phyloP scores from a whole-genome alignment of 2,113 vertebrate species.

The Diadophis punctatus region DNA sequence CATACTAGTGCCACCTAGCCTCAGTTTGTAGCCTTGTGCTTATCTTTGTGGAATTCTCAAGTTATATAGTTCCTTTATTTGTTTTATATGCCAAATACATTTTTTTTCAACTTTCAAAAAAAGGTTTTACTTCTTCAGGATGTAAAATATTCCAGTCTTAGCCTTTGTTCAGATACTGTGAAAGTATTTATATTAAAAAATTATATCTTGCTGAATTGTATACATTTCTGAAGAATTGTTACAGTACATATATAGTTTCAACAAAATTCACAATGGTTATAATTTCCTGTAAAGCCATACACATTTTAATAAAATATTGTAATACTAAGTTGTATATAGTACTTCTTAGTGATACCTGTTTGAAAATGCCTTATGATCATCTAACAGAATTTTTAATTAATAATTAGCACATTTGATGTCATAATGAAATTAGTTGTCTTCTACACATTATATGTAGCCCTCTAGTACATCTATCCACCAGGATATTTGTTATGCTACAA shows the following conservation, averaged over 20 bases:
- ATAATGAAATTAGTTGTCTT: background rate
- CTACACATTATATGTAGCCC: rapidly evolving
- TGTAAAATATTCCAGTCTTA: conserved; percentile 16
- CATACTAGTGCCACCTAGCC: conserved; percentile 77
- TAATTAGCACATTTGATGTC: background rate
- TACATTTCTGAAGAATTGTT: conserved; percentile 29
- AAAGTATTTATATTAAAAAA: conserved; percentile 41
- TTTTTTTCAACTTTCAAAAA: conserved; percentile 33
- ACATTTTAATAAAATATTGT: background rate
- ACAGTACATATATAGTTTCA: background rate
- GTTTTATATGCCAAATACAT: background rate
- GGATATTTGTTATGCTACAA: background rate
- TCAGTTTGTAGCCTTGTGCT: conserved; percentile 23
- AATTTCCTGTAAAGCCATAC: background rate
- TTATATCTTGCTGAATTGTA: conserved; percentile 42
- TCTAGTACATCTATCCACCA: background rate
- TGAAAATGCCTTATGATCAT: background rate
- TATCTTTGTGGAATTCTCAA: background rate
- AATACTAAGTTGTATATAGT: background rate
- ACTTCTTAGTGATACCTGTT: background rate
- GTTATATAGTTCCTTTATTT: background rate
- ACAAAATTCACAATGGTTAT: background rate
- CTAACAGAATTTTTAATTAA: background rate
- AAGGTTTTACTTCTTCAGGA: conserved; percentile 26
- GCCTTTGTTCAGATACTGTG: conserved; percentile 23